Base-by-base conservation (phyloP, 92 coral and sea anemone genomes). In the Muricea muricata region DNA sequence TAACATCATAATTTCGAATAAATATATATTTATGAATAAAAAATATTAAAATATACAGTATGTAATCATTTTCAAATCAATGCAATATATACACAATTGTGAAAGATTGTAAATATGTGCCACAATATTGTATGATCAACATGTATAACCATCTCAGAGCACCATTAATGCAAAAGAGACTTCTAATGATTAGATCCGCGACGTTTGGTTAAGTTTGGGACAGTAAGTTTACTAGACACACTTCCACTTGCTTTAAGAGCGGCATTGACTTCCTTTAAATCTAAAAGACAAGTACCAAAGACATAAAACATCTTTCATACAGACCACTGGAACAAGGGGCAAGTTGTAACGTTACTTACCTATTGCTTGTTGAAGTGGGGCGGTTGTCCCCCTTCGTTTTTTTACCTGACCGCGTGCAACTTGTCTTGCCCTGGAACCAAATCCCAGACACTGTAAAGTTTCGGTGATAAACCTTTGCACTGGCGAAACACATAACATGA, bases 391-490 rank as follows among this genome's bases (percentile, higher is more conserved):
- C n/a, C 99, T 90, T 37, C 99, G 90, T 82, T 96, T 96, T 94
- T 96, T 93, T 65, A 97, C 92, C 79, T 95, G 97, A 34, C 99
- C 99, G 41, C 99, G 95, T 18, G 97, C 97, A 15, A 96, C 99
- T 45, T 96, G 99, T 31, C 99, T 94, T 67, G 99, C 99, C 80
- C 99, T 94, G 89, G 99, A 96, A 65, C 99, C 97, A 73, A 96
- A 96, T 75, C 99, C 99, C 25, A 96, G 84, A 83, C 99, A 96
- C 79, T 96, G 99, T 52, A 93, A 89, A 20, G 99, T 96, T 89
- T 96, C 99, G 20, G 99, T 96, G 89, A 96, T 90, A 86, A 88
- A 96, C 91, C 94, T 91, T 92, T 96, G 99, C 42, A 93, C 99
- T 73, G 97, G 99, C 34, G 99, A 96, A n/a, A 93, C 97, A 81